Percentiles rank a stretch among this genome's conserved stretches.
phyloP scores from a whole-genome alignment of 1,140 invertebrate genomes.

The Pachyrhynchus sulphureomaculatus region DNA sequence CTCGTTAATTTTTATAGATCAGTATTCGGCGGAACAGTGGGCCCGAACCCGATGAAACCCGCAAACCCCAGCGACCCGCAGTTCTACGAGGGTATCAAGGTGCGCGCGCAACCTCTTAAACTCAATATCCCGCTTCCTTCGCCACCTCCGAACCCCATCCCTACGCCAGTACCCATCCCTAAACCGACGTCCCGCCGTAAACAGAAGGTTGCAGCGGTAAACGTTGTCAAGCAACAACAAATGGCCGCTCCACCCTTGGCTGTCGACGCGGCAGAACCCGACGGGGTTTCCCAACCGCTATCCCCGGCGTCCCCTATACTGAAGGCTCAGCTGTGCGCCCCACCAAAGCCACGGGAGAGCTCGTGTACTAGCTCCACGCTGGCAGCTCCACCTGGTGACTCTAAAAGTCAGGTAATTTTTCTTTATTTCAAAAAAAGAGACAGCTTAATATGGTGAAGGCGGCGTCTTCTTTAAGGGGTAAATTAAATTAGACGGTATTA shows the following conservation, averaged over 20 bases:
- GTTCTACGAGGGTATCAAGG: constrained; percentile 75
- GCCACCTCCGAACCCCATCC: constrained; percentile 29
- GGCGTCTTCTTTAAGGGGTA: background rate
- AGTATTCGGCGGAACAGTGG: constrained; percentile 75
- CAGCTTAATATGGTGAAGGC: constrained; percentile 16
- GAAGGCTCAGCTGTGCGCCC: constrained; percentile 74
- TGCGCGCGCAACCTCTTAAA: constrained; percentile 61
- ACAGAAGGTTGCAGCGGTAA: constrained; percentile 23
- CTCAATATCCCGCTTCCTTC: constrained; percentile 49
- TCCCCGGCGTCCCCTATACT: constrained; percentile 69
- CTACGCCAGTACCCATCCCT: constrained; percentile 13
- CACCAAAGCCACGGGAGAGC: constrained; percentile 57
- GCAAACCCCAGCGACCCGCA: constrained; percentile 59
- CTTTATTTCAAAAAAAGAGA: constrained; percentile 16
- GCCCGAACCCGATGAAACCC: constrained; percentile 69
- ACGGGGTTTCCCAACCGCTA: constrained; percentile 48
- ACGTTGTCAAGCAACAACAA: constrained; percentile 22
- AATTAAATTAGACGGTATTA: too few species aligned
- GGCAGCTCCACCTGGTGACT: constrained; percentile 55
- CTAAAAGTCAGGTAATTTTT: constrained; percentile 61
- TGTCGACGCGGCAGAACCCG: constrained; percentile 36
- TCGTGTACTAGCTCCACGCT: constrained; percentile 30
- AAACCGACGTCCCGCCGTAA: constrained; percentile 11
- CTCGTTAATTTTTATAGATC: constrained; percentile 55
- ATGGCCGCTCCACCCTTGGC: constrained; percentile 27